Evolutionary conservation across 2,797 vertebrate species (phyloP).

Genomic region (Platyrinchus mystaceus): DNA sequence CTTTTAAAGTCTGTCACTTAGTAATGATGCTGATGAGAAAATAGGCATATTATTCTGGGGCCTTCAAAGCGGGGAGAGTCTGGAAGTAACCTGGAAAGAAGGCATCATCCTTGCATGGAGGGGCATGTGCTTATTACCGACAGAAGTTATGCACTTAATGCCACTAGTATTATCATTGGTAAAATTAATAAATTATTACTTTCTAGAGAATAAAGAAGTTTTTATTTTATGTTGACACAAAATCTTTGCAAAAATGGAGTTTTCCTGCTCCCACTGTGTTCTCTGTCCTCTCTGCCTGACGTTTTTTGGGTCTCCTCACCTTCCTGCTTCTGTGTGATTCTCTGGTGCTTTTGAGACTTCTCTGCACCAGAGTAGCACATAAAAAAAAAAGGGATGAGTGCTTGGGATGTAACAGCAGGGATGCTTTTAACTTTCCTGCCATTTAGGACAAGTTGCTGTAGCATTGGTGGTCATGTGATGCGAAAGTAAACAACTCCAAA

Average conservation of each 20-base stretch:
- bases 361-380: neutral
- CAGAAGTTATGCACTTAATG: neutral
- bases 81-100: neutral
- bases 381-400: neutral
- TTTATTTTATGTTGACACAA: neutral
- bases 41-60: neutral
- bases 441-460: neutral
- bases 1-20: neutral
- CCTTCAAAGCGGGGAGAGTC: neutral
- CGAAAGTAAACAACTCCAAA: neutral
- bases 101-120: neutral
- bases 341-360: neutral
- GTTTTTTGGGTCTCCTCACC: neutral
- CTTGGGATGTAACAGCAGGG: neutral
- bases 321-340: neutral
- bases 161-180: neutral
- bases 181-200: neutral
- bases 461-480: neutral
- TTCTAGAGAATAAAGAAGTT: neutral
- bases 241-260: neutral
- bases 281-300: neutral
- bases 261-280: neutral
- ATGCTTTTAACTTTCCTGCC: neutral
- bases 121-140: neutral
- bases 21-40: neutral